Evolutionary conservation across 2,797 vertebrate species (phyloP), one percentile per base, ranked within the genome.

Genomic region (Triplophysa yarkandensis): DNA sequence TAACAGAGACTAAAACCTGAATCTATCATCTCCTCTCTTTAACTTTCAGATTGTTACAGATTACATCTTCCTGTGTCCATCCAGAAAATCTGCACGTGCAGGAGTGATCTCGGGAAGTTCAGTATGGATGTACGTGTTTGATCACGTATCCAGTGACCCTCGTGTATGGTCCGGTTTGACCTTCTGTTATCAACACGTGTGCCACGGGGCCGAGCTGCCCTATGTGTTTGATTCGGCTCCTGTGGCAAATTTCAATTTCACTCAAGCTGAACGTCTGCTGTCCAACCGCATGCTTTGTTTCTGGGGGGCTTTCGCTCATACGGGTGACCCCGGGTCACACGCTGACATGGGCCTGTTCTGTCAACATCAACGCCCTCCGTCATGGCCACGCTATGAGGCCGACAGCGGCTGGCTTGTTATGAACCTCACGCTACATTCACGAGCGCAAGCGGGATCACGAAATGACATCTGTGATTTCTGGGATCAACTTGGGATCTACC

Each of bases 141-240:
- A 92, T 84, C 91, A 92, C 0, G 87, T 87, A 27, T 57, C 75
- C 0, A 89, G 89, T 0, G 91, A 92, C 68, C 65, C 6, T 6
- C 77, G 78, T 0, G 62, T 91, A 25, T 93, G 92, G 91, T 89
- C 89, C 0, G 87, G 88, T n/a, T 58, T 89, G 44, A 82, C 82
- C 0, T 90, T 86, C 84, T 93, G 92, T 82, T 90, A 89, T 77
- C 55, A 80, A n/a, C 91, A 87, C 0, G 86, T 71, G 36, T 93
- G 92, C 70, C 92, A 93, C 0, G 90, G 91, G 0, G 90, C 89
- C 0, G 91, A 92, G 82, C 78, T 92, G 62, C 92, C 91, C n/a
- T 92, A 92, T 62, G 75, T 93, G 27, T 93, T 92, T 4, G 30
- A 84, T 83, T 87, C 90, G 0, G 87, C 88, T 6, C 2, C 83